Percentiles rank a stretch among this genome's conserved stretches.
phyloP scores from a whole-genome alignment of 2,113 vertebrate genomes.

The Platysternon megacephalum region DNA sequence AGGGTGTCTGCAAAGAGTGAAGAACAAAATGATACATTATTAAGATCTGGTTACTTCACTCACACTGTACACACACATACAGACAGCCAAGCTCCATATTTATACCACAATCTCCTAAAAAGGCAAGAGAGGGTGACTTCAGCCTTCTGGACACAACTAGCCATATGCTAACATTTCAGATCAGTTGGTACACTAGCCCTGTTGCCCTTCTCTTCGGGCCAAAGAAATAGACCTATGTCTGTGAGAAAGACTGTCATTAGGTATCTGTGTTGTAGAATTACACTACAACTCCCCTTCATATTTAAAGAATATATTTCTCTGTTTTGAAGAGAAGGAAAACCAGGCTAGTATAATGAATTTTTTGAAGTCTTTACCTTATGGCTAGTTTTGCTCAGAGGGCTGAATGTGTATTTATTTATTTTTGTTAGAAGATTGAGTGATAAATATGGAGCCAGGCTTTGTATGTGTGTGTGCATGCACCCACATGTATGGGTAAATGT shows the following conservation, averaged over 20 bases:
- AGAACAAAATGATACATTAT: background rate
- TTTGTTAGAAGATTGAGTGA: background rate
- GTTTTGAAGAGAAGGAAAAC: background rate
- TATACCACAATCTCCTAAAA: background rate
- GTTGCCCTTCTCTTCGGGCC: background rate
- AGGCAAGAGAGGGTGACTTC: background rate
- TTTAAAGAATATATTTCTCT: background rate
- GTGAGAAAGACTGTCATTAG: background rate
- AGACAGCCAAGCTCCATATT: no score
- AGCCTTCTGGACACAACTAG: background rate
- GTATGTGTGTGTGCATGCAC: conserved; percentile 26
- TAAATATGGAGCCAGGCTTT: conserved; percentile 54
- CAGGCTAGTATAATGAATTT: background rate
- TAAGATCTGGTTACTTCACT: background rate
- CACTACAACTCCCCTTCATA: background rate
- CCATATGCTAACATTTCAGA: background rate
- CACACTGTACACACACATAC: background rate
- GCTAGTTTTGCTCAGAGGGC: background rate
- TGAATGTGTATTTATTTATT: background rate
- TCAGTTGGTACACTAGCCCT: background rate
- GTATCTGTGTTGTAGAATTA: background rate
- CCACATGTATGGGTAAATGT: background rate
- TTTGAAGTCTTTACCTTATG: background rate
- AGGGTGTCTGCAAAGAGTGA: background rate
- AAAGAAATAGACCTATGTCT: background rate